A percentile compares a stretch with the other conserved stretches of the same genome.
These are phyloP conservation scores for Synodontis membranacea DNA, from an alignment of 2,113 vertebrate species.

Conservation along the genomic window DNA sequence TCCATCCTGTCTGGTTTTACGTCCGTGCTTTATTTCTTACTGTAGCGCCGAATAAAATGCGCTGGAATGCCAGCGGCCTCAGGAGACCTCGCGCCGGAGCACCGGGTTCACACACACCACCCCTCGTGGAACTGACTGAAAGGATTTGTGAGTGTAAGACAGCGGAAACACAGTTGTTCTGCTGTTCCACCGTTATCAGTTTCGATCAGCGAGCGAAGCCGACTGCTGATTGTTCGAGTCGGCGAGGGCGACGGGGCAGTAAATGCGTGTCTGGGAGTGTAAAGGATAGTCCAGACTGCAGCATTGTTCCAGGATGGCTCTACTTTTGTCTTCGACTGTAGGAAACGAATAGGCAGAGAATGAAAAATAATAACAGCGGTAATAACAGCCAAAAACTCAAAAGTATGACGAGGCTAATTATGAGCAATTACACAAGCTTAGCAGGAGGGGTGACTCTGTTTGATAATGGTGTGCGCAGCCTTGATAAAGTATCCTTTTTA, in stretches of 20 bases:
- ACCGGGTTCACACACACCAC: background rate
- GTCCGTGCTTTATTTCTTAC: background rate
- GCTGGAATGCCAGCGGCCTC: background rate
- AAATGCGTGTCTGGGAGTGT: conserved; percentile 16
- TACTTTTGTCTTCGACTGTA: background rate
- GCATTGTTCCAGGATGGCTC: background rate
- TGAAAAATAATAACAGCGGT: no score
- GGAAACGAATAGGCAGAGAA: background rate
- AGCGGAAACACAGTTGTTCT: conserved; percentile 19
- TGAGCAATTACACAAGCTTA: no score
- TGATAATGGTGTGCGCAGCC: background rate
- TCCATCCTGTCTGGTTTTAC: background rate
- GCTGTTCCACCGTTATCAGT: conserved; percentile 1
- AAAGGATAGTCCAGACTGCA: background rate
- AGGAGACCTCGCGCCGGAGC: background rate
- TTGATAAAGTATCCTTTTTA: background rate
- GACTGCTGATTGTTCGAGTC: background rate
- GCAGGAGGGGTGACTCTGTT: background rate
- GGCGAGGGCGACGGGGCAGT: conserved; percentile 13
- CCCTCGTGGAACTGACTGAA: background rate
- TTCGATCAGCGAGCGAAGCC: background rate
- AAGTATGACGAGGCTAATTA: background rate
- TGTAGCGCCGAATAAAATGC: background rate
- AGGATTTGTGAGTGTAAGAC: background rate
- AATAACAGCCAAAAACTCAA: no score